A percentile compares a stretch with the other conserved stretches of the same genome.
Evolutionary conservation across 2,888 invertebrate genomes (phyloP).

Genomic region (Amphipoea oculea): DNA sequence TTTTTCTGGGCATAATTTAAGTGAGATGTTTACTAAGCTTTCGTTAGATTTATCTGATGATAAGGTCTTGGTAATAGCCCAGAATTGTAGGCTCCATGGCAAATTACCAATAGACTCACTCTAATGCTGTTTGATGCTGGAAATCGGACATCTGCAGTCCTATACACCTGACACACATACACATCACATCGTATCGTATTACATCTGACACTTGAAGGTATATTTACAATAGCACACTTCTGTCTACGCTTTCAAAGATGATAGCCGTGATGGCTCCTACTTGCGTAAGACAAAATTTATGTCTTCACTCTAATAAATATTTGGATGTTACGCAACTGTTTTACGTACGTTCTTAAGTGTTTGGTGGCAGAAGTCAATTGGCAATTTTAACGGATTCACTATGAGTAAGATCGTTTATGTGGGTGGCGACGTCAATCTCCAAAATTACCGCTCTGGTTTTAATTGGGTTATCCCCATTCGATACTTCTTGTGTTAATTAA

Average conservation of each 20-base stretch:
- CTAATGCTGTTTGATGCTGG: not conserved
- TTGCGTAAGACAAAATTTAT: slow-evolving; percentile 71
- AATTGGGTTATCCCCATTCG: slow-evolving; percentile 51
- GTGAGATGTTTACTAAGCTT: not conserved
- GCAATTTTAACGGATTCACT: slow-evolving; percentile 66
- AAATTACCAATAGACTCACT: not conserved
- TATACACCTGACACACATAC: too few species aligned
- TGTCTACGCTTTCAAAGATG: slow-evolving; percentile 31
- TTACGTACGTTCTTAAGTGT: slow-evolving; percentile 67
- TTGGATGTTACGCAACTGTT: slow-evolving; percentile 70
- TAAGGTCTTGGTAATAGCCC: not conserved
- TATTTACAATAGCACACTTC: slow-evolving; percentile 37
- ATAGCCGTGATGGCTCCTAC: slow-evolving; percentile 32
- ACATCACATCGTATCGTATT: too few species aligned
- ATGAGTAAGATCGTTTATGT: slow-evolving; percentile 50
- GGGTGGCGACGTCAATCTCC: slow-evolving; percentile 62
- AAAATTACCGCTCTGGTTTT: slow-evolving; percentile 53
- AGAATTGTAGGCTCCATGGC: not conserved
- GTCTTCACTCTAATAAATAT: slow-evolving; percentile 72
- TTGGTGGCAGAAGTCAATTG: slow-evolving; percentile 71
- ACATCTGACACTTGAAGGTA: slow-evolving; percentile 19
- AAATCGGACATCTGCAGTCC: not conserved
- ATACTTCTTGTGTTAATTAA: slow-evolving; percentile 36
- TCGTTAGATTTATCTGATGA: not conserved
- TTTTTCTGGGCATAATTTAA: slow-evolving; percentile 14